These are phyloP conservation scores for Phallusia fumigata DNA, from an alignment of 23 tunicate genomes.

Conservation along the genomic window DNA sequence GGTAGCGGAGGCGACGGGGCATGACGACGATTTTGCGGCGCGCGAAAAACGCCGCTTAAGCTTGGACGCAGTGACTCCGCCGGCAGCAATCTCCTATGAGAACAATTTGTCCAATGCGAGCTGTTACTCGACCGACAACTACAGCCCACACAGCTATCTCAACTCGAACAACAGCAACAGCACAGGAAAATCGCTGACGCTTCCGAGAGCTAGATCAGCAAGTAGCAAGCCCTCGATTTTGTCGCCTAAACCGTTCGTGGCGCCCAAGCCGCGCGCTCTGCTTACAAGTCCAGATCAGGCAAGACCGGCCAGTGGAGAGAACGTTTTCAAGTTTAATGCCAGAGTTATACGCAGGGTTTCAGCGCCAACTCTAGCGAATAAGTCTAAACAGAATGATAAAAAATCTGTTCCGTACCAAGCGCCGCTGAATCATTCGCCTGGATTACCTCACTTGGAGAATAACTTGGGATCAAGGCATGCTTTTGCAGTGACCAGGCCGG, in stretches of 20 bases:
- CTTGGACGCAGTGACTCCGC: not conserved
- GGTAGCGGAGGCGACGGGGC: not conserved
- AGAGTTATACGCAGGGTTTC: constrained; percentile 10
- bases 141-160: not conserved
- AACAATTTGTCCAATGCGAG: not conserved
- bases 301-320: not conserved
- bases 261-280: constrained; percentile 29
- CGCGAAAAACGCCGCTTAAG: constrained; percentile 8
- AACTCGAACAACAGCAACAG: constrained; percentile 22
- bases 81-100: not conserved
- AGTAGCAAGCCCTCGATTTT: constrained; percentile 39
- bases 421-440: not conserved
- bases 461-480: not conserved
- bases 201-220: constrained; percentile 11
- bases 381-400: not conserved
- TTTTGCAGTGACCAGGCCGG: not conserved
- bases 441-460: not conserved
- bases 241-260: constrained; percentile 49
- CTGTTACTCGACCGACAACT: not conserved
- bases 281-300: not conserved
- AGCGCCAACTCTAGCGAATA: not conserved
- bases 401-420: not conserved
- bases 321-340: not conserved
- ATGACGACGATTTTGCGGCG: not conserved
- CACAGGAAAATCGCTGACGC: not conserved